phyloP scores from a whole-genome alignment of 2,797 vertebrate genomes.

The Neoniphon sammara region DNA sequence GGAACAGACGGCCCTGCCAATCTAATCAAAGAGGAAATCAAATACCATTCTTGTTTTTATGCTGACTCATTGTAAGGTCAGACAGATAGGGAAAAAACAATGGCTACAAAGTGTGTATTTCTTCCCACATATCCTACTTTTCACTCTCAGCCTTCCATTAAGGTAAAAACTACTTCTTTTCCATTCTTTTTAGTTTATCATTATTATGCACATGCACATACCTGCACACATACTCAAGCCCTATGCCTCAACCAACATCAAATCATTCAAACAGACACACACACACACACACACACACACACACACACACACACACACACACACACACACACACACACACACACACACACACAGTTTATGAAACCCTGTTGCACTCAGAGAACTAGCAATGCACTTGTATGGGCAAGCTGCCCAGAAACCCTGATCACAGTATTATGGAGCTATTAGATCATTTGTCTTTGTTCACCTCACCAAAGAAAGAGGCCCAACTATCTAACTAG shows the following conservation, averaged over 20 bases:
- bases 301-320: conserved; percentile 10
- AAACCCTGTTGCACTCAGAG: conserved; percentile 49
- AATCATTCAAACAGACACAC: conserved; percentile 11
- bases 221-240: neutral
- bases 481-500: conserved; percentile 39
- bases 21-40: conserved; percentile 71
- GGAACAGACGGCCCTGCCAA: conserved; percentile 35
- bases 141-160: conserved; percentile 4
- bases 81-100: conserved; percentile 54
- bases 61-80: conserved; percentile 49
- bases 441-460: conserved; percentile 63
- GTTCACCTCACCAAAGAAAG: conserved; percentile 48
- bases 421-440: conserved; percentile 45
- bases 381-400: conserved; percentile 57
- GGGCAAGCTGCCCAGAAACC: conserved; percentile 54
- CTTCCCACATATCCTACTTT: conserved; percentile 27
- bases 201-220: neutral
- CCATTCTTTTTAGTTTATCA: conserved; percentile 6
- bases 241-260: conserved; percentile 13
- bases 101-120: conserved; percentile 58
- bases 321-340: conserved; percentile 15
- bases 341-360: conserved; percentile 20
- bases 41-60: conserved; percentile 60
- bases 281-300: conserved; percentile 16
- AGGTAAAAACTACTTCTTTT: conserved; percentile 4